Evolutionary conservation across 2,113 vertebrate species (phyloP), one percentile per base, ranked within the genome.

Genomic region (Siphamia tubifer): DNA sequence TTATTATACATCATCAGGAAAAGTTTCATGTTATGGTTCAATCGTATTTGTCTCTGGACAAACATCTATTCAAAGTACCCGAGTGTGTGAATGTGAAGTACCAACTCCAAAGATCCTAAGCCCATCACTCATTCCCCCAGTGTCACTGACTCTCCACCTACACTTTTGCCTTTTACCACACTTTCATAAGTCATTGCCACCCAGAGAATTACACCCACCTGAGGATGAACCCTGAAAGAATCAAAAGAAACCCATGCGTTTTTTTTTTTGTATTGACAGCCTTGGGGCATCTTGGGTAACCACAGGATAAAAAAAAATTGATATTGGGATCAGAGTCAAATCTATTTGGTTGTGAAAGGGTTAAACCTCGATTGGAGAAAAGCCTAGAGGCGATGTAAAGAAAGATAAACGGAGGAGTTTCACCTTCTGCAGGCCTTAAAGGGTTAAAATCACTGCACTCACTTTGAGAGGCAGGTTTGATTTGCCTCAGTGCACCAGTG

Each of bases 401-500:
- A 52, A 27, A 61, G 32, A 48, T n/a, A 51, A 39, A 71, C 47
- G 61, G 54, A 84, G 55, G 56, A 72, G 61, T 64, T 78, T 72
- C 48, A 74, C 65, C 23, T 3, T 28, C 30, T 16, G 24, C 35
- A 51, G 34, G 32, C 49, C 66, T 51, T 55, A 45, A 79, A 39
- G 68, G 77, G 73, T 82, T 83, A 83, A 83, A 65, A 52, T 57
- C 52, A 43, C 62, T 73, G 36, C 15, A 40, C 34, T 17, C 21
- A 79, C 66, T 70, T 58, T 60, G 38, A 73, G 60, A 80, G 81
- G 23, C 63, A 57, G 74, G 65, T 77, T 71, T 72, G 74, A 77
- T 77, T 74, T 6, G 20, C 68, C 35, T 77, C 49, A 66, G 70
- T 21, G 40, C 56, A 58, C 53, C 24, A 27, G 47, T 79, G 68